Conservation (phyloP, 2,113 vertebrate genomes). For the Hippocampus comes region DNA sequence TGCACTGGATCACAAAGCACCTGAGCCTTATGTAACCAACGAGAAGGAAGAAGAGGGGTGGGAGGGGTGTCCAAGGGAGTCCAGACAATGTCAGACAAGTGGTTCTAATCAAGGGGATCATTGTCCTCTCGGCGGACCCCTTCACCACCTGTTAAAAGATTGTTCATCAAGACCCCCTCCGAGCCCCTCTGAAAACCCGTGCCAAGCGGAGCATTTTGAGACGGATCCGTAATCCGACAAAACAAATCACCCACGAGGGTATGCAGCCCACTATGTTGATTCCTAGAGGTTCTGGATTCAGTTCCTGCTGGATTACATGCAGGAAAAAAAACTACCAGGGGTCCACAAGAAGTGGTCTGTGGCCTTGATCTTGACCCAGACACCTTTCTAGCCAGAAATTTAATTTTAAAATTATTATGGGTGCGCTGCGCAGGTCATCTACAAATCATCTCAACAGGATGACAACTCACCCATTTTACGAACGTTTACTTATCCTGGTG, state of each 20-base stretch:
- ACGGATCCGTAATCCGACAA: slow-evolving; percentile 41
- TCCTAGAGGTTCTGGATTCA: slow-evolving; percentile 16
- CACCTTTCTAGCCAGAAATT: not conserved
- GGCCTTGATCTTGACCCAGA: not conserved
- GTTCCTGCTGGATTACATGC: slow-evolving; percentile 28
- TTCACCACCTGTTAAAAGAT: slow-evolving; percentile 63
- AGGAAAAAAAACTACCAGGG: not conserved
- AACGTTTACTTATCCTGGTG: too few relatives aligned
- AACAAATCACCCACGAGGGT: slow-evolving; percentile 37
- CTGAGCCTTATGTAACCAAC: slow-evolving; percentile 49
- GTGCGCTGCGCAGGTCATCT: too few relatives aligned
- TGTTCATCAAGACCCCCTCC: slow-evolving; percentile 50
- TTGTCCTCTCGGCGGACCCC: slow-evolving; percentile 60
- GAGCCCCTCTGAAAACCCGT: slow-evolving; percentile 18
- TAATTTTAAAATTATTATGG: not conserved
- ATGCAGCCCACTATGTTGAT: slow-evolving; percentile 24
- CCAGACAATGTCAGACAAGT: slow-evolving; percentile 56
- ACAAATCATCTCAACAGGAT: too few relatives aligned
- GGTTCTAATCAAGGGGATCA: slow-evolving; percentile 68
- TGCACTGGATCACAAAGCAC: slow-evolving; percentile 61
- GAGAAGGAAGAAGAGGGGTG: slow-evolving; percentile 22
- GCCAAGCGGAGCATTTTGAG: slow-evolving; percentile 48
- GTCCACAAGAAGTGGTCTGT: not conserved
- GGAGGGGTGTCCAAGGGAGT: slow-evolving; percentile 3
- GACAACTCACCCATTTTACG: too few relatives aligned